Base-by-base conservation (phyloP, 2,888 invertebrate genomes). In the Cataglyphis altisquamis region DNA sequence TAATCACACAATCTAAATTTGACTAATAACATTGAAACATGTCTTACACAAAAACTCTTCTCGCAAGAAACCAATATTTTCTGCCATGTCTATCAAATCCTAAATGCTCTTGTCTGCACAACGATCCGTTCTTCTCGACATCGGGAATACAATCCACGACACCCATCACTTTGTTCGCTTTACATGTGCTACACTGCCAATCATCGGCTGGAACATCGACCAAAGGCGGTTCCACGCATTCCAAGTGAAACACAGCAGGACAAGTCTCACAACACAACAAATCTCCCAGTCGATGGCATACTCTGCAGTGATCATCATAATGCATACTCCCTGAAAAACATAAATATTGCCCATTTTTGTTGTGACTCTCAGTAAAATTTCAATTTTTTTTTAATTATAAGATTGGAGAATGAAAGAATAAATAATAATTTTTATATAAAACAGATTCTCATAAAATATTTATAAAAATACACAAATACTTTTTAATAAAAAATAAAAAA, bases 181-280 rank as follows among this genome's bases (percentile, higher is more conserved):
- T 97, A 95, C 99, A 99, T 75, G 99, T 96, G 88, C 97, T 97
- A 95, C 99, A 99, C 92, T 98, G 98, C 99, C 99, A 99, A 93
- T 99, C 99, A 95, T 99, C 99, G 83, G 98, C 98, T 77, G 99
- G 99, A 66, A 99, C 98, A 95, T 99, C 97, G 72, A 97, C 97
- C 93, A 99, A 95, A 15, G 99, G 98, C 74, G 99, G 99, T 94
- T 99, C 98, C 74, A 99, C 98, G 95, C 99, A 99, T 92, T 98
- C 98, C 93, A 99, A 96, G 95, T 99, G 99, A 95, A 98, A 99
- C 32, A 99, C 99, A 41, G 99, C 99, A 29, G 99, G 98, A 93
- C 99, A 99, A 3, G 98, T 98, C 95, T 99, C 99, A 95, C 99
- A 99, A 94, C 99, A 99, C 15, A 99, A 95, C 72, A 99, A 96